Evolutionary conservation across 2,888 invertebrate genomes (phyloP), one percentile per base, ranked within the genome.

Genomic region (Agonopterix heracliana): DNA sequence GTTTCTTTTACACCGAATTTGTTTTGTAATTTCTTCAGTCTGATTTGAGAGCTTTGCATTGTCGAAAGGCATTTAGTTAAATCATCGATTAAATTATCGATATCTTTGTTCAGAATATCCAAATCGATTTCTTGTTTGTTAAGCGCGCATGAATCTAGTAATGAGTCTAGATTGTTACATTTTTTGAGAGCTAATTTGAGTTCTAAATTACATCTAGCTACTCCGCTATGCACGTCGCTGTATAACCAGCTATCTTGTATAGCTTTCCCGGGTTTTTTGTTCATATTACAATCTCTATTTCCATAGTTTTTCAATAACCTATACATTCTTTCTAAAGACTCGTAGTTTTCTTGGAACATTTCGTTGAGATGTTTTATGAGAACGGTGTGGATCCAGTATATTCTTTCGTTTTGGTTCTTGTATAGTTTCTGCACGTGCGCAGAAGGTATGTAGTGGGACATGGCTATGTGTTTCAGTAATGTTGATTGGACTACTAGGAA

Each of bases 401-500:
- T 61, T 0, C 88, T 54, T 61, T 89, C 88, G 56, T 89, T 89
- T 60, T 83, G 80, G 43, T 89, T 85, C 36, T 70, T 81, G 65
- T 81, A 84, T 0, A 76, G 40, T 2, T 66, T 71, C 8, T 66
- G 71, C 0, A 68, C 63, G 1, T 74, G 69, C 0, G 49, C 34
- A 0, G 75, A 54, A 0, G 78, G 82, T 1, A 76, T 61, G 47
- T 63, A 78, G 48, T 89, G 89, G 0, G 73, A 78, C 71, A 88
- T 70, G 0, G 88, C 87, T 0, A 88, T 64, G 51, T 84, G 80
- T 53, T 87, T 88, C 0, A 89, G 56, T 0, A 89, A 54, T 0
- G 82, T 78, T 0, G 89, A 89, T 47, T 89, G 89, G 0, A 89
- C 77, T 0, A 89, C 85, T 13, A 89, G 59, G 55, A 81, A 89